Evolutionary conservation across 2,797 vertebrate genomes (phyloP).

Genomic region (Notamacropus eugenii): DNA sequence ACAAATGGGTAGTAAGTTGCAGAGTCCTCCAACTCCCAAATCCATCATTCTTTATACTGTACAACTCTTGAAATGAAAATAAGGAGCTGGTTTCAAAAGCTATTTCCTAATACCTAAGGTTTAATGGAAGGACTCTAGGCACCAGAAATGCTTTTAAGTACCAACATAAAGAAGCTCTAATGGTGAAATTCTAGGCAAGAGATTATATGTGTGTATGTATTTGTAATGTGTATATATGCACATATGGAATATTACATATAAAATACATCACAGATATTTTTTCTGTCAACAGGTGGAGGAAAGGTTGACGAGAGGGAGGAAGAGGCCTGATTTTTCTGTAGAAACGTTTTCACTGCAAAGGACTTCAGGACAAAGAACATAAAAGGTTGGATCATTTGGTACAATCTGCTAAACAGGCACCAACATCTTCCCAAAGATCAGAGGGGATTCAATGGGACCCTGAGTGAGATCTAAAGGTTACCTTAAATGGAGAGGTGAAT

Average conservation of each 20-base stretch:
- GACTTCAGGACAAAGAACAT: background rate
- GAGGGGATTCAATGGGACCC: background rate
- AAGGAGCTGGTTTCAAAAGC: background rate
- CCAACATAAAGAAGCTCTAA: background rate
- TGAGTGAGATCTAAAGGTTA: background rate
- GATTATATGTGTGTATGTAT: background rate
- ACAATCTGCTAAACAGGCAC: background rate
- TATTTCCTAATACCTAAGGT: background rate
- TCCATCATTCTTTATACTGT: background rate
- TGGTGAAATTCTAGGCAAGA: background rate
- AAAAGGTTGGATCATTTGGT: background rate
- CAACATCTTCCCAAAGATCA: background rate
- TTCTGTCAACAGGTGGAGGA: background rate
- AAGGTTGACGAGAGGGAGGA: background rate
- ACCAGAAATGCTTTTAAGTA: background rate
- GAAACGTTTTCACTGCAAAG: background rate
- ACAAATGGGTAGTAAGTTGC: background rate
- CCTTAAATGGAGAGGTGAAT: background rate
- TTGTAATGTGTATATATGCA: background rate
- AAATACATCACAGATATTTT: background rate
- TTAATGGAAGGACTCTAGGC: background rate
- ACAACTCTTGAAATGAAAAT: background rate
- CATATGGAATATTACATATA: background rate
- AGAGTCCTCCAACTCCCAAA: background rate
- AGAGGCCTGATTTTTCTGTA: background rate